Evolutionary conservation across 1,140 invertebrate species (phyloP).

Genomic region (Zaprionus vittiger): DNA sequence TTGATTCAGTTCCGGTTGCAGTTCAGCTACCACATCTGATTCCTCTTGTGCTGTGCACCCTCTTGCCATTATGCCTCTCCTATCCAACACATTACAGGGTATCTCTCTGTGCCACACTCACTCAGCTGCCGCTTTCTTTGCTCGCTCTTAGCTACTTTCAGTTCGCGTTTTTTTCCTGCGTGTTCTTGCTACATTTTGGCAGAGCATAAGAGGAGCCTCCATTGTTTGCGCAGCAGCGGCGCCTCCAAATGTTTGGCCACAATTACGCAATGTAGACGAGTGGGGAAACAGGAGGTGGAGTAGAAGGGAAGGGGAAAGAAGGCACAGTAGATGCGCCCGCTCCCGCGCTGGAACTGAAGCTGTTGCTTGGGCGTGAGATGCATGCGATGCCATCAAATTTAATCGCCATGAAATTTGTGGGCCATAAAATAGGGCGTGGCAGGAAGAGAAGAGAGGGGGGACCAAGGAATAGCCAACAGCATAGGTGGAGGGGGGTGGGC

Average conservation of each 20-base stretch:
- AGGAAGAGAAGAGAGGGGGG: not conserved
- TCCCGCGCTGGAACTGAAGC: not conserved
- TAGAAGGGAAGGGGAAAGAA: not conserved
- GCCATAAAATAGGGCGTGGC: slow-evolving; percentile 63
- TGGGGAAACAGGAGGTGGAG: not conserved
- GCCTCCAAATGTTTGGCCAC: slow-evolving; percentile 71
- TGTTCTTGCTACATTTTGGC: slow-evolving; percentile 44
- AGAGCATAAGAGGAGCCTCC: slow-evolving; percentile 43
- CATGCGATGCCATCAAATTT: slow-evolving; percentile 76
- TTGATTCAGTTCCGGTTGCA: not conserved
- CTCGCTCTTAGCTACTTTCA: slow-evolving; percentile 46
- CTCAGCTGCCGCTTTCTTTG: not conserved
- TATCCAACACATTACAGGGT: not conserved
- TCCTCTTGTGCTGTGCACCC: not conserved
- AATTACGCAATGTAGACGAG: slow-evolving; percentile 75
- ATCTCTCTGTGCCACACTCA: not conserved
- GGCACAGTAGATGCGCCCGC: not conserved
- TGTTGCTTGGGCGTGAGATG: slow-evolving; percentile 55
- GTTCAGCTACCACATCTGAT: not conserved
- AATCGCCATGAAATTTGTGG: slow-evolving; percentile 82
- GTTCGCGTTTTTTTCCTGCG: slow-evolving; percentile 12
- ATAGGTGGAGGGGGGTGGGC: not conserved
- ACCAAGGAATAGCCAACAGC: not conserved
- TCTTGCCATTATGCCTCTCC: not conserved
- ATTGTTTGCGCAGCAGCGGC: slow-evolving; percentile 58